Percentiles rank a stretch among this genome's conserved stretches.
Evolutionary conservation across 30 jellyfish, hydroid and myxozoan species (phyloP).

Genomic region (Hydra vulgaris): DNA sequence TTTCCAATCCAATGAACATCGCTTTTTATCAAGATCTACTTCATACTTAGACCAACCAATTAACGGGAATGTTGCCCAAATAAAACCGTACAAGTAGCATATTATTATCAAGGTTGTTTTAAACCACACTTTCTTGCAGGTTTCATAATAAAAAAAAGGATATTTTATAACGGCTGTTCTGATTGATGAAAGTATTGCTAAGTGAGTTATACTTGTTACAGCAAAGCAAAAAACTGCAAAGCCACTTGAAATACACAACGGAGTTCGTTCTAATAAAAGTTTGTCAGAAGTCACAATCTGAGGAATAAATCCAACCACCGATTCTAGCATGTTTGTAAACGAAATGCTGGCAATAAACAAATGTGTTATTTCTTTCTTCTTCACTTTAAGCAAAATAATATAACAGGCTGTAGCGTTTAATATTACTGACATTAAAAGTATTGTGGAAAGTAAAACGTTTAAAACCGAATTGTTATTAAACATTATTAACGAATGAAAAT

Average conservation of each 20-base stretch:
- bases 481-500: too few relatives aligned
- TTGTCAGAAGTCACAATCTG: background rate
- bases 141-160: background rate
- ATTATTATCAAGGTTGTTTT: background rate
- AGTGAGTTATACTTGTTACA: background rate
- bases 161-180: background rate
- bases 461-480: background rate
- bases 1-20: background rate
- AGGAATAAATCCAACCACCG: background rate
- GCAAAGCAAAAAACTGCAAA: background rate
- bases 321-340: background rate
- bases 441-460: background rate
- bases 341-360: background rate
- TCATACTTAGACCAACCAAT: background rate
- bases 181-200: background rate
- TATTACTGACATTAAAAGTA: background rate
- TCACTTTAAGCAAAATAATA: background rate
- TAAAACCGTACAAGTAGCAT: background rate
- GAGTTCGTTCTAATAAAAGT: background rate
- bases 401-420: background rate
- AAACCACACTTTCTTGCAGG: background rate
- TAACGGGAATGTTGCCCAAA: background rate
- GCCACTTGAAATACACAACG: background rate
- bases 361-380: background rate
- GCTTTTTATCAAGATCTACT: background rate